Base-by-base conservation (phyloP, 2,888 invertebrate species). In the Oasisia sp. region DNA sequence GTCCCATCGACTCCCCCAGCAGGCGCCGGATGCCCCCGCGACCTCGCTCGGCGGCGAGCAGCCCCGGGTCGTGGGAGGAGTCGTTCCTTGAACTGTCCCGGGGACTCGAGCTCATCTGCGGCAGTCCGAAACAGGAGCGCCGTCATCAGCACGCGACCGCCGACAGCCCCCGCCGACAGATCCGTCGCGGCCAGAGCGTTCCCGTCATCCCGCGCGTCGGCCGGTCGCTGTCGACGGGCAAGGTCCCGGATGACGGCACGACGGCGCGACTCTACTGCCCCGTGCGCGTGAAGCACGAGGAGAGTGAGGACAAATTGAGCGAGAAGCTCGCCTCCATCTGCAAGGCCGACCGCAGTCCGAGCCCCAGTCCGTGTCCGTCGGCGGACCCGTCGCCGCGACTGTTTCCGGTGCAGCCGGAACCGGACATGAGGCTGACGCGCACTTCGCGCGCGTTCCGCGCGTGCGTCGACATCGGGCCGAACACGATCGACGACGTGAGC, bases 311-410 rank as follows among this genome's bases (percentile, higher is more conserved):
- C 74, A 91, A 90, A 32, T 90, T 92, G 89, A 12, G 92, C n/a
- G 92, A 92, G 45, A 92, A 92, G 74, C 92, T 92, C 90, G 91
- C 90, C 11, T 90, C 89, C 38, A 92, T 92, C 74, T 92, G 92
- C 74, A 74, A 91, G 44, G 91, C 91, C 12, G 91, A 91, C 9
- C 91, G 92, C 32, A 91, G 91, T 32, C 58, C 89, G 32, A 91
- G 92, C 89, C 89, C 32, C 44, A 56, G 3, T 91, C 92, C 58
- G 32, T 44, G 3, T 91, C 92, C 58, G 32, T 32, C 14, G 4
- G 1, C 32, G 90, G 50, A 45, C 58, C 74, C n/a, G 89, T n/a
- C 2, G n/a, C 32, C 32, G 74, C 44, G 9, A 9, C 44, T 45
- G 89, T 90, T 56, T 32, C 45, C 45, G 56, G 45, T 38, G 19